phyloP scores from a whole-genome alignment of 2,797 vertebrate species.

The Serranus cabrilla region DNA sequence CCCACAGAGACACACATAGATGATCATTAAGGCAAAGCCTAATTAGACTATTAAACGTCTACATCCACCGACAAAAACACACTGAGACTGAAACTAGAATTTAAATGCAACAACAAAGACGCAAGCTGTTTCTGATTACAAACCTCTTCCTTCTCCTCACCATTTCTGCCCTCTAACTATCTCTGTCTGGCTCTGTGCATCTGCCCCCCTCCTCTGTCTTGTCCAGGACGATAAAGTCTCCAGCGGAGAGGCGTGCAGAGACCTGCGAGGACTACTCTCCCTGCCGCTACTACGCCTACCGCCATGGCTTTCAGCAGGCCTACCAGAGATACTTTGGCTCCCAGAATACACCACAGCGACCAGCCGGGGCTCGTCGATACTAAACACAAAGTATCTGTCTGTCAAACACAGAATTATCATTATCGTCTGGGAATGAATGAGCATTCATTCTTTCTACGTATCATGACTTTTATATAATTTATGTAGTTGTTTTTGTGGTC shows the following conservation, averaged over 20 bases:
- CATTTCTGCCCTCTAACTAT: conserved; percentile 3
- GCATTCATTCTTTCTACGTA: conserved; percentile 15
- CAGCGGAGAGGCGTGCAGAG: conserved; percentile 88
- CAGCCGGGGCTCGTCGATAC: conserved; percentile 40
- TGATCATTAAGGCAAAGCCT: conserved; percentile 18
- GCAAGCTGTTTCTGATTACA: conserved; percentile 18
- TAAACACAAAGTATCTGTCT: conserved; percentile 34
- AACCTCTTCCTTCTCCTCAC: neutral
- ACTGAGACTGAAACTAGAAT: neutral
- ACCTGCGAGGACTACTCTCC: conserved; percentile 90
- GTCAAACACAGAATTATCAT: neutral
- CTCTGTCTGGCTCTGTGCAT: neutral
- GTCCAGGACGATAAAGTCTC: conserved; percentile 86
- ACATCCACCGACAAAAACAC: neutral
- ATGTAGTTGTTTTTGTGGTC: conserved; percentile 34
- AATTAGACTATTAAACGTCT: conserved; percentile 42
- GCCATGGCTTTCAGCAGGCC: conserved; percentile 86
- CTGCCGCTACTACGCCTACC: conserved; percentile 86
- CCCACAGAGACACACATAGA: conserved; percentile 9
- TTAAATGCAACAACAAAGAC: neutral
- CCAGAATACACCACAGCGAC: conserved; percentile 45
- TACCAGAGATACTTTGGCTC: conserved; percentile 88
- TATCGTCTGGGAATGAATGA: conserved; percentile 1
- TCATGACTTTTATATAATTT: conserved; percentile 30
- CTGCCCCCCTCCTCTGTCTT: neutral